Percentiles rank a stretch among this genome's conserved stretches.
Conservation (phyloP, 2,113 vertebrate species). For the Eulemur rufifrons region DNA sequence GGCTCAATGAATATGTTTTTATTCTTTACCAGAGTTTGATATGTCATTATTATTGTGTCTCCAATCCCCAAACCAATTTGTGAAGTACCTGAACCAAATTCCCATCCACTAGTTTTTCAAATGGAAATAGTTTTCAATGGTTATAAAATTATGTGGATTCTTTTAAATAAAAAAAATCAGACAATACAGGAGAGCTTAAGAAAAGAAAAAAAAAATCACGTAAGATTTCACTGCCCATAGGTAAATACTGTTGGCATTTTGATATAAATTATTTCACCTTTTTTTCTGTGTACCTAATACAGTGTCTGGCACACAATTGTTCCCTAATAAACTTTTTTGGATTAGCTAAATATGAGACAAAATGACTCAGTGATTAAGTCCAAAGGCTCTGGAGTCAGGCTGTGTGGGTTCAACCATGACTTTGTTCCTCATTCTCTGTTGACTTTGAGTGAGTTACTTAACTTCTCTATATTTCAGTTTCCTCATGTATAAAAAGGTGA, state of each 20-base stretch:
- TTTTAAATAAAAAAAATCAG: neutral
- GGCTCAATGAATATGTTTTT: neutral
- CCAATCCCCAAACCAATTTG: neutral
- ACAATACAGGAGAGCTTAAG: neutral
- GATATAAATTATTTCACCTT: neutral
- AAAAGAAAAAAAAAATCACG: neutral
- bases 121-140: neutral
- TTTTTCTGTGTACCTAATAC: neutral
- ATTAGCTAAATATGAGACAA: neutral
- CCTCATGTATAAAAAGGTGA: neutral
- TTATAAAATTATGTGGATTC: neutral
- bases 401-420: neutral
- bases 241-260: neutral
- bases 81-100: conserved; percentile 4
- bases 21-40: neutral
- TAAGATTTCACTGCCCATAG: neutral
- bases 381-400: neutral
- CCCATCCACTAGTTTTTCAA: neutral
- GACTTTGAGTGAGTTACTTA: neutral
- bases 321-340: neutral
- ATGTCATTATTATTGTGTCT: neutral
- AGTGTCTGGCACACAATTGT: neutral
- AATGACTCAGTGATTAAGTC: neutral
- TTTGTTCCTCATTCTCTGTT: neutral
- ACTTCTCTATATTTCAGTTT: neutral